Evolutionary conservation across 64 coral and sea anemone genomes (phyloP).

Genomic region (Platygyra sinensis): DNA sequence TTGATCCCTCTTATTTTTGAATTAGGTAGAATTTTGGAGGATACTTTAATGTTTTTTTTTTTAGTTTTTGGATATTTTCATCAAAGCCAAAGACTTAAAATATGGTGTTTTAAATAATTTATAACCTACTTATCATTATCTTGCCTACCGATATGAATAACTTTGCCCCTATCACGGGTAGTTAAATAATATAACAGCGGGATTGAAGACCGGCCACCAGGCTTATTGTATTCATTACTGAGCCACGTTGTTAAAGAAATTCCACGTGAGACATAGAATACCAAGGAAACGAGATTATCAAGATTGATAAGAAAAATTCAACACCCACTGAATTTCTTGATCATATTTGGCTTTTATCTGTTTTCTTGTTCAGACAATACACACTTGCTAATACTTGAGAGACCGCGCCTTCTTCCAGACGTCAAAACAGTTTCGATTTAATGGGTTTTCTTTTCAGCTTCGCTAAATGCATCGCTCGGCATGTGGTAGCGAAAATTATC

Average conservation of each 20-base stretch:
- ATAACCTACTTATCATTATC: neutral
- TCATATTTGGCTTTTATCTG: neutral
- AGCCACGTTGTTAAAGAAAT: neutral
- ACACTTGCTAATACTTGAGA: neutral
- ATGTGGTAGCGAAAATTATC: conserved; percentile 31
- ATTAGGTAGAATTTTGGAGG: neutral
- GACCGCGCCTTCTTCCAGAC: neutral
- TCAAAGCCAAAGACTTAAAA: conserved; percentile 13
- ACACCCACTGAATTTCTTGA: neutral
- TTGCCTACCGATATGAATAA: conserved; percentile 19
- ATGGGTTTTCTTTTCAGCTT: conserved; percentile 13
- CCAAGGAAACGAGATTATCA: neutral
- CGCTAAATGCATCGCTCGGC: conserved; percentile 5
- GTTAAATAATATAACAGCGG: conserved; percentile 21
- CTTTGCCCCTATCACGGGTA: conserved; percentile 4
- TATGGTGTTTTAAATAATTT: conserved; percentile 17
- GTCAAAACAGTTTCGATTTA: conserved; percentile 44
- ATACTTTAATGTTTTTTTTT: neutral
- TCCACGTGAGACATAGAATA: neutral
- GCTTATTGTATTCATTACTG: neutral
- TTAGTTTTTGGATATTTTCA: neutral
- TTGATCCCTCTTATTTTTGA: too few relatives aligned
- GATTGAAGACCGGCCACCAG: neutral
- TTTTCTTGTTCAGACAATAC: neutral
- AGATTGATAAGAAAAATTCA: neutral